A percentile compares a stretch with the other conserved stretches of the same genome.
These are phyloP conservation scores for Sminthurides aquaticus DNA, from an alignment of 2,888 invertebrate genomes.

Conservation along the genomic window DNA sequence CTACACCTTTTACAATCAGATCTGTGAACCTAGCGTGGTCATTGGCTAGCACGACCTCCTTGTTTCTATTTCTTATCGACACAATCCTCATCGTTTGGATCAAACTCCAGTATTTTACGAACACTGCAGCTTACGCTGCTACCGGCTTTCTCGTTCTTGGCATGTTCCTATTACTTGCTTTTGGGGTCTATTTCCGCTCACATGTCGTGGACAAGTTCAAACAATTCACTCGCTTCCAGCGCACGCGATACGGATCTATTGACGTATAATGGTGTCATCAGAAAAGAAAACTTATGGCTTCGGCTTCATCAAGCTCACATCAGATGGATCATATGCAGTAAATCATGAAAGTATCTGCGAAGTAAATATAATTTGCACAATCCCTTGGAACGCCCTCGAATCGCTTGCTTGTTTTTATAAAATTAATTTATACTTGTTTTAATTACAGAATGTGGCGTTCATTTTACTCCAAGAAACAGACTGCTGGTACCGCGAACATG, in stretches of 20 bases:
- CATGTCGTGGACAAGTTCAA: slow-evolving; percentile 10
- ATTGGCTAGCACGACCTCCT: slow-evolving; percentile 29
- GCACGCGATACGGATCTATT: not conserved
- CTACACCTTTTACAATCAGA: slow-evolving; percentile 1
- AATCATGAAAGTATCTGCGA: too few species aligned
- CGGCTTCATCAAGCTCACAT: too few species aligned
- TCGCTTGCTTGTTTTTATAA: too few species aligned
- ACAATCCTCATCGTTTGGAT: slow-evolving; percentile 9
- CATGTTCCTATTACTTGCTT: not conserved
- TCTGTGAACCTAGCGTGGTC: slow-evolving; percentile 22
- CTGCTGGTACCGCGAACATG: too few species aligned
- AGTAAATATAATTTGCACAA: too few species aligned
- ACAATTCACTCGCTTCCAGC: slow-evolving; percentile 1
- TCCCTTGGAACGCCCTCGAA: too few species aligned
- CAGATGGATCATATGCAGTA: too few species aligned
- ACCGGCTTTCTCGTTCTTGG: not conserved
- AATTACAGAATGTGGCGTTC: too few species aligned
- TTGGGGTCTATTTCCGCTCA: slow-evolving; percentile 12
- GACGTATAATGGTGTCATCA: not conserved
- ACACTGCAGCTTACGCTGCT: not conserved
- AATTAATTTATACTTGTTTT: too few species aligned
- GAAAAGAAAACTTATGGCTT: too few species aligned
- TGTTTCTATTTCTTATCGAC: slow-evolving; percentile 32
- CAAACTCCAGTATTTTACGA: slow-evolving; percentile 1
- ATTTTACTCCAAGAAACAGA: too few species aligned